Evolutionary conservation across 2,888 invertebrate species (phyloP), one percentile per base, ranked within the genome.

Genomic region (Drosophila monieri): DNA sequence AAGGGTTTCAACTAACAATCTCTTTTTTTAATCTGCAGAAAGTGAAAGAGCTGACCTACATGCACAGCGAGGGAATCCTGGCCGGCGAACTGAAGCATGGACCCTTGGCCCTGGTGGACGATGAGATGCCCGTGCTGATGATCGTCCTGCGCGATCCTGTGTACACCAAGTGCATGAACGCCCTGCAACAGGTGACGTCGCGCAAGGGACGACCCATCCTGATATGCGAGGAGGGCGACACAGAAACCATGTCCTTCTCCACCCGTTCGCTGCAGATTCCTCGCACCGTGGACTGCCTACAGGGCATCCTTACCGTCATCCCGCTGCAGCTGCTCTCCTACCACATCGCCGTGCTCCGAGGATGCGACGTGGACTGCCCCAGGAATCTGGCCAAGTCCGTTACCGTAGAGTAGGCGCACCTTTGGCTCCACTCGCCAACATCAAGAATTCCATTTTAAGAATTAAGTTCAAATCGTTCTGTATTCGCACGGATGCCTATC

Each of bases 41-140:
- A 95, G 97, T 99, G 30, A 99, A 99, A 92, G 99, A 99, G 91
- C 93, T 99, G 91, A 99, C 99, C 0, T 99, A 99, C 92, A 99
- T 99, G 98, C 99, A 99, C 93, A 98, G 98, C 85, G 98, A 98
- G 91, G 98, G 98, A n/a, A 99, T 99, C 75, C 95, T 99, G 95
- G 98, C 99, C 4, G 99, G 99, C 51, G 99, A 99, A 93, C 93
- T 99, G 84, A 99, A 99, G 90, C 99, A 99, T 89, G 99, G 99
- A 6, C 99, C 99, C 0, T 93, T 99, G 68, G 99, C 99, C 2
- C 94, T 99, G 59, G 97, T 99, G 41, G 99, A 99, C 91, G 96
- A 97, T 87, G 95, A 96, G 1, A 98, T 99, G 98, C 99, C 99
- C 0, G 98, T 99, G 32, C 95, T 99, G 90, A 99, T 99, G 99